Conservation (phyloP, 2,113 vertebrate species). For the Salvelinus alpinus region DNA sequence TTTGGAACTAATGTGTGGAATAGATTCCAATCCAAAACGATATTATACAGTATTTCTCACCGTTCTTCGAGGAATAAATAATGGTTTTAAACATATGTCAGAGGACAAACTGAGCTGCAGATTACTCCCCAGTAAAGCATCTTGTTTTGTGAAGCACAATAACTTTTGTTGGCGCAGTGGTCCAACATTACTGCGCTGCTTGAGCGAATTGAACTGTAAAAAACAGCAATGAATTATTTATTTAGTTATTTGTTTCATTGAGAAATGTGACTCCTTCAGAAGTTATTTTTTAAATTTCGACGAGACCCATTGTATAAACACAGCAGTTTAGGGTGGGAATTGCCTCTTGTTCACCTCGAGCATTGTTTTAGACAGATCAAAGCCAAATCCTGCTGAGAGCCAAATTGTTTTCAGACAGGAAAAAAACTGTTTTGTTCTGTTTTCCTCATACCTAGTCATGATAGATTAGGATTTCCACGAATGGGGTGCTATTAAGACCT, state of each 20-base stretch:
- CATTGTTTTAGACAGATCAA: too few species aligned
- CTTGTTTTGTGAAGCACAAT: conserved; percentile 18
- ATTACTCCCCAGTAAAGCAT: conserved; percentile 39
- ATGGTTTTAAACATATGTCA: conserved; percentile 25
- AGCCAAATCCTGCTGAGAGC: not conserved
- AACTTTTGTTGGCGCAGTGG: conserved; percentile 13
- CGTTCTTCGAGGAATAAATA: not conserved
- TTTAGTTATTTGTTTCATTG: not conserved
- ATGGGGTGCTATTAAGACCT: not conserved
- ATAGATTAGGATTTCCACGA: not conserved
- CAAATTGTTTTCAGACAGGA: not conserved
- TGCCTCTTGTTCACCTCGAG: not conserved
- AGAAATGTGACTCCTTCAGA: not conserved
- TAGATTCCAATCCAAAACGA: not conserved
- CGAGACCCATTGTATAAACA: too few species aligned
- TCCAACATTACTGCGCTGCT: conserved; percentile 8
- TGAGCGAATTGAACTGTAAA: not conserved
- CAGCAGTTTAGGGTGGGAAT: too few species aligned
- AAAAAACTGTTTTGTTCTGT: conserved; percentile 1
- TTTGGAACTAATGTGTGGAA: too few species aligned
- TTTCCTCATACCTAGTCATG: not conserved
- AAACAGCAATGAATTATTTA: not conserved
- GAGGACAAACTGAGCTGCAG: conserved; percentile 20
- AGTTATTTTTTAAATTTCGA: not conserved
- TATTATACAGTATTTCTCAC: not conserved